phyloP scores from a whole-genome alignment of 2,888 invertebrate species.

The Ametastegia equiseti region DNA sequence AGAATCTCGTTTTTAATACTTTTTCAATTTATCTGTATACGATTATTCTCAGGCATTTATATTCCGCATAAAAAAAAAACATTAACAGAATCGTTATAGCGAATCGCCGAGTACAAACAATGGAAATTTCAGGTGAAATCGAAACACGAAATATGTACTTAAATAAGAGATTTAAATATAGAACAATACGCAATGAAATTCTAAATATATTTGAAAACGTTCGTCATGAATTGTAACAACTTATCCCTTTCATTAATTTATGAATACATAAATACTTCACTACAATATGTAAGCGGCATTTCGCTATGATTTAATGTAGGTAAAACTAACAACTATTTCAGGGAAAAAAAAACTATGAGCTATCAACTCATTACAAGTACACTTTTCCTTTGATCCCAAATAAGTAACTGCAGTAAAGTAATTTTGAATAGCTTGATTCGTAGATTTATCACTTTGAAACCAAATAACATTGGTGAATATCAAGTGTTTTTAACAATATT shows the following conservation, averaged over 20 bases:
- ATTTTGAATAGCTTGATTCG: neutral
- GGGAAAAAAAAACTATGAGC: neutral
- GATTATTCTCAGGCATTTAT: neutral
- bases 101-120: neutral
- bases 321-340: neutral
- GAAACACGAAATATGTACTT: neutral
- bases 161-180: neutral
- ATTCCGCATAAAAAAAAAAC: neutral
- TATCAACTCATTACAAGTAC: conserved; percentile 12
- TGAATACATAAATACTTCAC: neutral
- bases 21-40: neutral
- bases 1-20: neutral
- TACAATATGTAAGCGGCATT: neutral
- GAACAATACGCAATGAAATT: neutral
- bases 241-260: neutral
- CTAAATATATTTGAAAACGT: neutral
- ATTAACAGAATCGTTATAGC: neutral
- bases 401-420: neutral
- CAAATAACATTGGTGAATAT: neutral
- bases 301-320: neutral
- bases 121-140: neutral
- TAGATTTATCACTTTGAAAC: neutral
- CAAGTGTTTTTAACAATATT: conserved; percentile 11
- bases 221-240: neutral
- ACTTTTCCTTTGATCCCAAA: conserved; percentile 29